Evolutionary conservation across 2,797 vertebrate genomes (phyloP), one percentile per base, ranked within the genome.

Genomic region (Smutsia temminckii): DNA sequence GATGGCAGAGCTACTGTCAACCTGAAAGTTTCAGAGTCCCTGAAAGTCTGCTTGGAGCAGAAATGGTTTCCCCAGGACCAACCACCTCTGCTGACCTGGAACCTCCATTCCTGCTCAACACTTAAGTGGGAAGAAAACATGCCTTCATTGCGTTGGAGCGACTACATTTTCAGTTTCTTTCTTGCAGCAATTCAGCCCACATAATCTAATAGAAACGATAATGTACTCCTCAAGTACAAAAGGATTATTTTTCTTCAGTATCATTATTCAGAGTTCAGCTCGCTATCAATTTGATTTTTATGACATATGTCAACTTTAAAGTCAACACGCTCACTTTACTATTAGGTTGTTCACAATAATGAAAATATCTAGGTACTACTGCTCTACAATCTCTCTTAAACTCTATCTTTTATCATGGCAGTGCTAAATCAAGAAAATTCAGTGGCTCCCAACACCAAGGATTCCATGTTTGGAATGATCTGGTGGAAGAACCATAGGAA

Each of bases 251-350:
- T 93, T 85, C 49, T 75, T 77, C 37, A 66, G 20, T 51, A 78
- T 79, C 18, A 59, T 83, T 69, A 85, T 77, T 97, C 23, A 81
- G 93, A 96, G 53, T 53, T 66, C 74, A 84, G 46, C 37, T 94
- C 42, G 69, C 69, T 64, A 42, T 63, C 69, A 86, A 27, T 63
- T 96, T 93, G 91, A 80, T 96, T 93, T 97, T 96, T 92, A 87
- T 93, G 79, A 63, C 80, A 68, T 77, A 69, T 16, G 59, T 89
- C 61, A 93, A 66, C 61, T 91, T 91, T 75, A 89, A 90, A 85
- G 23, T 91, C 85, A 95, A 68, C 51, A 34, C 89, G 51, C 57
- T 95, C 93, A 66, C 95, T 85, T 96, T 93, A 95, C 93, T 84
- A 85, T 91, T 74, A 87, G 18, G 34, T 78, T 84, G 32, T 89